Conservation (phyloP, 2,797 vertebrate genomes). For the Lepus townsendii region DNA sequence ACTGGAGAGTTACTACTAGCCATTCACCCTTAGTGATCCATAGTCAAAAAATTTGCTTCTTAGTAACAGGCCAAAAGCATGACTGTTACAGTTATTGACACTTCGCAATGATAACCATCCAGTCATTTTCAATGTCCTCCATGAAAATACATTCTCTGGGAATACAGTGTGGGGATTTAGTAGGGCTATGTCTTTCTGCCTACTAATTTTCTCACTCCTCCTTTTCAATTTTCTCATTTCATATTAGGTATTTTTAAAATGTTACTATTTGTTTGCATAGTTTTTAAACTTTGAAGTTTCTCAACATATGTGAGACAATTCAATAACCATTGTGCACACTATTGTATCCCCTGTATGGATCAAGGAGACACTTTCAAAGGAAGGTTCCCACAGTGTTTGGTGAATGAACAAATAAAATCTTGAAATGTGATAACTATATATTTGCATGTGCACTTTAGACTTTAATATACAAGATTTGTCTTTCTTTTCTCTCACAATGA, state of each 20-base stretch:
- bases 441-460: neutral
- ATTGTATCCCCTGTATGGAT: rapidly evolving
- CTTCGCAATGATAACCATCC: neutral
- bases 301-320: neutral
- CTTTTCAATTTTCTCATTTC: neutral
- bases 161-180: neutral
- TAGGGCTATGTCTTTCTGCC: neutral
- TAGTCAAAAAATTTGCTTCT: neutral
- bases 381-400: neutral
- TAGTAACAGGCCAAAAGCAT: neutral
- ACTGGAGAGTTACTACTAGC: neutral
- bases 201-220: neutral
- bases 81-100: neutral
- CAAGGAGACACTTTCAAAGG: neutral
- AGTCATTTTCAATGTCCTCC: neutral
- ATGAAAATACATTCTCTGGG: neutral
- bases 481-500: neutral
- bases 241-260: neutral
- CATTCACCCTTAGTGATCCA: neutral
- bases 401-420: neutral
- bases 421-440: neutral
- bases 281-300: conserved; percentile 5
- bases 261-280: neutral
- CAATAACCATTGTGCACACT: neutral
- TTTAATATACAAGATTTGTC: neutral